Evolutionary conservation across 1,140 invertebrate species (phyloP), one percentile per base, ranked within the genome.

Genomic region (Heliothis virescens): DNA sequence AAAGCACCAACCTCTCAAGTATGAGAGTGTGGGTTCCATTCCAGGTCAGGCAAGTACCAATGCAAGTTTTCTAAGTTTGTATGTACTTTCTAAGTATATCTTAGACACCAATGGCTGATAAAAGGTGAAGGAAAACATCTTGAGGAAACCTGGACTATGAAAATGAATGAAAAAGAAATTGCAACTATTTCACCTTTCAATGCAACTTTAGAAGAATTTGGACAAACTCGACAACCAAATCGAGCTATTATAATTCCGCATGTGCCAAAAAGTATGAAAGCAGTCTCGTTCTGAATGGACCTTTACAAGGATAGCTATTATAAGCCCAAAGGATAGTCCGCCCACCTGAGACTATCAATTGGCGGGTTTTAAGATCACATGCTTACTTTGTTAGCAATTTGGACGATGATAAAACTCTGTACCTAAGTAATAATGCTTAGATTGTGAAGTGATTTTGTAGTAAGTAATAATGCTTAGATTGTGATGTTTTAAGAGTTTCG

Each of bases 321-420:
- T 9, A 29, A 53, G 18, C n/a, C 21, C 47, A 16, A 34, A 65
- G 78, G 65, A 83, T 79, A 79, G 16, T 48, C 21, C 26, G 79
- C 79, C 83, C 85, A 85, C 83, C 85, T 82, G 79, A 71, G 85
- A 50, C 78, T 76, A 83, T 87, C 79, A 85, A 82, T 83, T 82
- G 79, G 74, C 48, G 34, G 34, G 34, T 41, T 82, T 85, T 82
- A 83, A 83, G 53, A 82, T 76, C 60, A 65, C 50, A 34, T 48
- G 21, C 62, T 67, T 73, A 82, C 78, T 53, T 76, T 76, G 74
- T 76, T 34, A 53, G 57, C 16, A 48, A 48, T 16, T 67, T 41
- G 18, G 18, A 11, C 4, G 53, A 59, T 59, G 71, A 73, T 59
- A 67, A 73, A 59, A 73, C 34, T 21, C 12, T 55, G 26, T 47